These are phyloP conservation scores for Mythimna ferrago DNA, from an alignment of 2,888 invertebrate genomes.

Conservation along the genomic window DNA sequence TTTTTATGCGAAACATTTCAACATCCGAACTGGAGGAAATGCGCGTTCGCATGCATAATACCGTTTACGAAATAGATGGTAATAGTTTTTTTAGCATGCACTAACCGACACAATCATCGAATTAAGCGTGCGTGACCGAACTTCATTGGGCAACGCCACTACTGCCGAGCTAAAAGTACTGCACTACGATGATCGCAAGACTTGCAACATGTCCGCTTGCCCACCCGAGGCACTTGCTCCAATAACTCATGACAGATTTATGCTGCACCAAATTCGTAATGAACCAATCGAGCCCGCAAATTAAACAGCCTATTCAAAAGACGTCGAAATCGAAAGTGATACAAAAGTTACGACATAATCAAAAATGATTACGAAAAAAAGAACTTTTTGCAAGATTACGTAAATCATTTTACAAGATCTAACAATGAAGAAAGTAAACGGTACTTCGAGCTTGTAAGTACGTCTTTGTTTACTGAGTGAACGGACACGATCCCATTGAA, in stretches of 20 bases:
- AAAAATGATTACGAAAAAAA: constrained; percentile 45
- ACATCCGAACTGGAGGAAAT: constrained; percentile 48
- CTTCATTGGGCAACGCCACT: constrained; percentile 57
- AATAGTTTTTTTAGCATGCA: constrained; percentile 56
- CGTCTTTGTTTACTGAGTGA: constrained; percentile 53
- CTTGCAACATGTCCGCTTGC: constrained; percentile 52
- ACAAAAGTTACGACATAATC: constrained; percentile 50
- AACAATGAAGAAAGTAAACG: constrained; percentile 68
- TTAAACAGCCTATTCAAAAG: constrained; percentile 38
- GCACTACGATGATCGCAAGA: constrained; percentile 42
- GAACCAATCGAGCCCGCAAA: constrained; percentile 26
- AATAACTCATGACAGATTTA: constrained; percentile 35
- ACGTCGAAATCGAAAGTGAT: constrained; percentile 58
- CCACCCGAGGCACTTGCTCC: constrained; percentile 35
- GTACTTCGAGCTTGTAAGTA: constrained; percentile 29
- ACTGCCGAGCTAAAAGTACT: constrained; percentile 20
- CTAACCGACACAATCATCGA: constrained; percentile 54
- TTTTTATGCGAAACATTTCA: constrained; percentile 47
- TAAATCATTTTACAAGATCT: constrained; percentile 52
- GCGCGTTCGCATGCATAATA: constrained; percentile 50
- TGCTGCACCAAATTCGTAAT: constrained; percentile 29
- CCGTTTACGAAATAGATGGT: constrained; percentile 58
- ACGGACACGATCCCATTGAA: constrained; percentile 72
- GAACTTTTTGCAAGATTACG: constrained; percentile 52
- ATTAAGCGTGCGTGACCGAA: constrained; percentile 63